These are phyloP conservation scores for Pygoscelis adeliae DNA, from an alignment of 2,113 vertebrate species.

Conservation along the genomic window DNA sequence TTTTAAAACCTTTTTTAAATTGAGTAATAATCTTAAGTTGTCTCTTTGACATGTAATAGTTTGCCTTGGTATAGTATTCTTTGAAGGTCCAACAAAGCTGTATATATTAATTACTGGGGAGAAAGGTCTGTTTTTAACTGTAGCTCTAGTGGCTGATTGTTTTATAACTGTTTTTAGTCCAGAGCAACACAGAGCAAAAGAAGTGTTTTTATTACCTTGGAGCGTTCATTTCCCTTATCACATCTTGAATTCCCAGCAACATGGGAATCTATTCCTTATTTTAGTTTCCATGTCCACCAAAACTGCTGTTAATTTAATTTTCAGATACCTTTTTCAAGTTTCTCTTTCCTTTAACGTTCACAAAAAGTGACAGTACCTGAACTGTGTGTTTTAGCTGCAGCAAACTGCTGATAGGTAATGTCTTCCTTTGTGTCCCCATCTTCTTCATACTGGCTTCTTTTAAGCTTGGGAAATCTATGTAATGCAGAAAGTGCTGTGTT, in stretches of 20 bases:
- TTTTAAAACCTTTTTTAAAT: neutral
- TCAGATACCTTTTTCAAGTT: neutral
- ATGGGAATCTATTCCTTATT: neutral
- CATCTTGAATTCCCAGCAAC: slow-evolving; percentile 4
- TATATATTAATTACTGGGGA: neutral
- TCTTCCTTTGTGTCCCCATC: neutral
- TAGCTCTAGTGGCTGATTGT: neutral
- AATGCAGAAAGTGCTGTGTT: neutral
- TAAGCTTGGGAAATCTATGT: neutral
- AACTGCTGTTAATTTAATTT: neutral
- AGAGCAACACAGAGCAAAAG: neutral
- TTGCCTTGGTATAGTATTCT: neutral
- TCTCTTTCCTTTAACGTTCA: neutral
- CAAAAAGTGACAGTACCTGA: neutral
- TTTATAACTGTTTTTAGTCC: neutral
- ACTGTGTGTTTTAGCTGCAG: neutral
- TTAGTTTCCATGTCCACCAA: neutral
- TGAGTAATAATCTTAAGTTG: neutral
- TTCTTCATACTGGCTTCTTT: neutral
- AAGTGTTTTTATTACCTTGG: neutral
- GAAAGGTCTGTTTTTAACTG: neutral
- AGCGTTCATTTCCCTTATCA: slow-evolving; percentile 30
- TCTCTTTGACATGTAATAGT: neutral
- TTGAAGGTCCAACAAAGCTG: neutral
- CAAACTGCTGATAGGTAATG: neutral